phyloP scores from a whole-genome alignment of 2,113 vertebrate species.

The Mugil cephalus region DNA sequence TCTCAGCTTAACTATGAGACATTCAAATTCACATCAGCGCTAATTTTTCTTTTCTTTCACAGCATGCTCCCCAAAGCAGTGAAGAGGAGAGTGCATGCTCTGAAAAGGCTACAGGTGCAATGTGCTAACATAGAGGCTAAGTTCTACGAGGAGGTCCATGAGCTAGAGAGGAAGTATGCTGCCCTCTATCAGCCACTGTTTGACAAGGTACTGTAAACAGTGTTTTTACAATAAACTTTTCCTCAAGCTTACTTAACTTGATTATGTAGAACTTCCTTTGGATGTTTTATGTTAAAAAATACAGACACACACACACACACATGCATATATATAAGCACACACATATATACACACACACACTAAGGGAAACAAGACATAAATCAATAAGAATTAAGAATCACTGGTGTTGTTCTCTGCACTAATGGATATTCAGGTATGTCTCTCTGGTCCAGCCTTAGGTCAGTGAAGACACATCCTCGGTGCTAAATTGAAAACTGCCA shows the following conservation, averaged over 20 bases:
- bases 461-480: constrained; percentile 31
- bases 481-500: constrained; percentile 72
- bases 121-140: constrained; percentile 97
- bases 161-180: constrained; percentile 96
- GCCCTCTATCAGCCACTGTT: constrained; percentile 94
- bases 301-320: background rate
- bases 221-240: background rate
- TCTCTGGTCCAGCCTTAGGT: constrained; percentile 32
- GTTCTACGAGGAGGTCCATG: constrained; percentile 98
- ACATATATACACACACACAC: too few relatives aligned
- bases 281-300: background rate
- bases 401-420: constrained; percentile 16
- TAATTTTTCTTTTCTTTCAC: constrained; percentile 14
- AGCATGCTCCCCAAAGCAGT: constrained; percentile 95
- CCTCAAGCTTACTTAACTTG: background rate
- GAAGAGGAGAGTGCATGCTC: constrained; percentile 93
- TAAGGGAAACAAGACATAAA: too few relatives aligned
- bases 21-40: background rate
- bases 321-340: too few relatives aligned
- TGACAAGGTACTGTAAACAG: constrained; percentile 88
- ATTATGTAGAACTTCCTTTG: background rate
- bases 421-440: background rate
- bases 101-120: constrained; percentile 96
- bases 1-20: background rate
- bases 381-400: background rate